These are phyloP conservation scores for Uropsilus gracilis DNA, from an alignment of 2,113 vertebrate genomes.

Conservation along the genomic window DNA sequence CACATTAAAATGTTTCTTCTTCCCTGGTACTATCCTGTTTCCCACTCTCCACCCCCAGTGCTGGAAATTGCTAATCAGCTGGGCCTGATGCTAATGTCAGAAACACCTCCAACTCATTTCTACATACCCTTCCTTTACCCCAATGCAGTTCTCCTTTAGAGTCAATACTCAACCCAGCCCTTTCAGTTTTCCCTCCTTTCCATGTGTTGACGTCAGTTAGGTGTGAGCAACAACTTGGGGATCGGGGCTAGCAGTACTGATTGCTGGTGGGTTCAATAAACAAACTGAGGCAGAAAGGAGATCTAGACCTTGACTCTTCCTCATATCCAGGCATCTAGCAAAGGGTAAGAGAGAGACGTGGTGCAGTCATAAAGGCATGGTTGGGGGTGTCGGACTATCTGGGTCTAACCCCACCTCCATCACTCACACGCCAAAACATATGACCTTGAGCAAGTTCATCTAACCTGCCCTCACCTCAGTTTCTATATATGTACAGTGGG, in stretches of 20 bases:
- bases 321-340: background rate
- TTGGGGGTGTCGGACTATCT: background rate
- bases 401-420: background rate
- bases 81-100: background rate
- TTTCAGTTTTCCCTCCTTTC: background rate
- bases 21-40: background rate
- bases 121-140: background rate
- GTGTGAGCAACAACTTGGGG: background rate
- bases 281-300: background rate
- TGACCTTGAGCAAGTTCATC: background rate
- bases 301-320: background rate
- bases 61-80: constrained; percentile 32
- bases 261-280: background rate
- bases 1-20: background rate
- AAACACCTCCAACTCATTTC: background rate
- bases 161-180: background rate
- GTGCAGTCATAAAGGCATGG: background rate
- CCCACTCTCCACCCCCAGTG: background rate
- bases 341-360: background rate
- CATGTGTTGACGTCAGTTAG: background rate
- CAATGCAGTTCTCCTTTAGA: constrained; percentile 6
- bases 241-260: background rate
- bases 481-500: background rate
- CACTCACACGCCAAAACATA: background rate
- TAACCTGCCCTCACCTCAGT: background rate